These are phyloP conservation scores for Bruchidius siliquastri DNA, from an alignment of 2,888 invertebrate species.

Conservation along the genomic window DNA sequence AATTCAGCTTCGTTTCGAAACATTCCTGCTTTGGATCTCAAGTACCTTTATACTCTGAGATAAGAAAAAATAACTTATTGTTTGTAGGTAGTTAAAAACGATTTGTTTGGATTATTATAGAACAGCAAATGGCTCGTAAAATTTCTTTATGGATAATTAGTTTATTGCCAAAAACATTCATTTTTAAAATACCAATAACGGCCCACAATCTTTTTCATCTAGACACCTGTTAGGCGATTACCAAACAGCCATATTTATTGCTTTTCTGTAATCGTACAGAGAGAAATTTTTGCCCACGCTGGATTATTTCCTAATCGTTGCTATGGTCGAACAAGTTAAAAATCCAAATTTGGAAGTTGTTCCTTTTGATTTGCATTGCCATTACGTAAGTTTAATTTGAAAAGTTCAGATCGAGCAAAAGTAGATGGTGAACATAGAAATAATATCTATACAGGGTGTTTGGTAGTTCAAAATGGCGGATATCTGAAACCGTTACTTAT, in stretches of 20 bases:
- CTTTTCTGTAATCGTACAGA: neutral
- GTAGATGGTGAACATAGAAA: constrained; percentile 1
- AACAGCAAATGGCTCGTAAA: neutral
- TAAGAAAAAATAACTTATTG: no score
- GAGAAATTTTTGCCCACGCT: neutral
- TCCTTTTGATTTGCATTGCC: neutral
- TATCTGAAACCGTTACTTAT: neutral
- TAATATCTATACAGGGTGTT: constrained; percentile 2
- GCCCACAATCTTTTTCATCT: neutral
- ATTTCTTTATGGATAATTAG: neutral
- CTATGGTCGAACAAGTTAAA: neutral
- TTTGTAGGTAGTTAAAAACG: neutral
- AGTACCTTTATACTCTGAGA: no score
- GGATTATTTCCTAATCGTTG: neutral
- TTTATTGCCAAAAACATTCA: neutral
- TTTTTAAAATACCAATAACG: neutral
- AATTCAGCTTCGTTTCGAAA: no score
- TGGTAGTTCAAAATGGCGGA: neutral
- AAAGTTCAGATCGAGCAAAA: neutral
- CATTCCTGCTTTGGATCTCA: no score
- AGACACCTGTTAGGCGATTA: neutral
- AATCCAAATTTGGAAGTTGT: neutral
- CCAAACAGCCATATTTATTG: neutral
- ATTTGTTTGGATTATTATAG: neutral
- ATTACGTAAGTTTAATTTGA: neutral